Evolutionary conservation across 1,140 invertebrate species (phyloP), one percentile per base, ranked within the genome.

Genomic region (Caenorhabditis latens): DNA sequence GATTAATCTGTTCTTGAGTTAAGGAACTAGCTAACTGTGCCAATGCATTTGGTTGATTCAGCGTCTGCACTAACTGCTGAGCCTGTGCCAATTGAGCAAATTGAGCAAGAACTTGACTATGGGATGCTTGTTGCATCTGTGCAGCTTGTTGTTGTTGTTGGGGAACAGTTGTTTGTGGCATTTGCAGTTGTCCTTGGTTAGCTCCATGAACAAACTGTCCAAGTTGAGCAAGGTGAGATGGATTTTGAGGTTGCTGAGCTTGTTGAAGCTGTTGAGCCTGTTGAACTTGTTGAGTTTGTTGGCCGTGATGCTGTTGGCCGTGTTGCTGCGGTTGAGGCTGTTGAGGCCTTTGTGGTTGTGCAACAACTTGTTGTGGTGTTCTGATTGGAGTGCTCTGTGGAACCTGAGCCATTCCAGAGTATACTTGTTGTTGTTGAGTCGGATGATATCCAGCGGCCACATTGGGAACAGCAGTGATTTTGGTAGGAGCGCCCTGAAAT

Each of bases 141-240:
- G 67, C 42, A 46, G 43, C 67, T n/a, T 46, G 43, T 9, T n/a
- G 21, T n/a, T 32, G 24, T 32, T 67, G 63, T 53, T 53, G 11
- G 50, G 67, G 42, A n/a, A 11, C 42, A n/a, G 16, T 19, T 4
- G 8, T 13, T 13, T 71, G 67, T 71, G 14, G 43, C 21, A 71
- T 14, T 19, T 50, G 71, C 13, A 42, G 40, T 16, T n/a, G 67
- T 46, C 11, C 32, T 50, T 50, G 71, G 14, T 7, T 79, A 16
- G 46, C 46, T 79, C 71, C 71, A 21, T 79, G 43, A 21, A 79
- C 71, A 79, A 79, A 79, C 42, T 79, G 71, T 79, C 71, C 71
- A 21, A 79, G 71, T 79, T 79, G 71, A 4, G 71, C 71, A 5
- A 79, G 11, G 53, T 79, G 71, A 3, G 71, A 79, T 24, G 6